phyloP scores from a whole-genome alignment of 1,140 invertebrate genomes.

The Hylaeus volcanicus region DNA sequence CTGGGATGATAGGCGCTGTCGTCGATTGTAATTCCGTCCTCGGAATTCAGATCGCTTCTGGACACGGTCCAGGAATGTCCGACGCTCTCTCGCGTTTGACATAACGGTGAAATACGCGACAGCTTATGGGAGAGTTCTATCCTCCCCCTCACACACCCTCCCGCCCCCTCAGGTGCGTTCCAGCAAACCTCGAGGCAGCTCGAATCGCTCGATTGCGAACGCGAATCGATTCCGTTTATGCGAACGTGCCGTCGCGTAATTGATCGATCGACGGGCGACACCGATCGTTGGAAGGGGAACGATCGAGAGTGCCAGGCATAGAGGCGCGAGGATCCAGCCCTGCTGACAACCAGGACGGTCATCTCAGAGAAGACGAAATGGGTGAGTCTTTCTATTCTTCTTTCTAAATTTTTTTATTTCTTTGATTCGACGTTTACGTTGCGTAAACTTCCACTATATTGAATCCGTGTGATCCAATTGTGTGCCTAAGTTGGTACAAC shows the following conservation, averaged over 20 bases:
- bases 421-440: too few species aligned
- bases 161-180: not conserved
- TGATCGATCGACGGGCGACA: not conserved
- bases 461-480: too few species aligned
- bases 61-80: conserved; percentile 65
- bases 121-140: conserved; percentile 25
- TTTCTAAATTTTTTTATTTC: too few species aligned
- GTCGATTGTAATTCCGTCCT: conserved; percentile 18
- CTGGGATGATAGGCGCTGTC: conserved; percentile 22
- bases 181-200: not conserved
- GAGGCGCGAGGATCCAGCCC: too few species aligned
- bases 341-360: too few species aligned
- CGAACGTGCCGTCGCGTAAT: not conserved
- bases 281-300: conserved; percentile 18
- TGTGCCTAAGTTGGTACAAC: too few species aligned
- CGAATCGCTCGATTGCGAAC: conserved; percentile 8
- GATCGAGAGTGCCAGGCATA: not conserved
- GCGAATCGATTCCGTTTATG: not conserved
- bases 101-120: conserved; percentile 59
- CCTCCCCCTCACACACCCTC: not conserved
- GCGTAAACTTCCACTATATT: too few species aligned
- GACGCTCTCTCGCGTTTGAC: conserved; percentile 36
- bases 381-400: conserved; percentile 38
- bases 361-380: not conserved
- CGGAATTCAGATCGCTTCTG: conserved; percentile 62